Conservation (phyloP, 2,888 invertebrate species). For the Melangyna quadrimaculata region DNA sequence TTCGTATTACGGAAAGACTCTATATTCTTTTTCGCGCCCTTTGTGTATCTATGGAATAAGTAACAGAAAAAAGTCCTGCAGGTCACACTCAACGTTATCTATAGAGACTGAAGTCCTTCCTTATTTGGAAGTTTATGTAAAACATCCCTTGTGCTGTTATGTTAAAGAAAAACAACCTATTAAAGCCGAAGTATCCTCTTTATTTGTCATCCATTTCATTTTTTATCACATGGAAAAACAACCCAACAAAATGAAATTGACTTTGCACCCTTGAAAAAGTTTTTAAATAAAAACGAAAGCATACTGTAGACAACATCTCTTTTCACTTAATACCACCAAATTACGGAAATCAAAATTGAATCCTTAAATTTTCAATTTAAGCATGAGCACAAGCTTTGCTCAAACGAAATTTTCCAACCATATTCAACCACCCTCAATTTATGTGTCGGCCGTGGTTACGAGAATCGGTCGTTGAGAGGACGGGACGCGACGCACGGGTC, state of each 20-base stretch:
- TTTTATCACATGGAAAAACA: neutral
- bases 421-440: neutral
- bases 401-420: neutral
- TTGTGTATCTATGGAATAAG: too few relatives aligned
- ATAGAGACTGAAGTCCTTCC: too few relatives aligned
- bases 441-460: neutral
- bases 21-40: too few relatives aligned
- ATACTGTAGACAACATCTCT: neutral
- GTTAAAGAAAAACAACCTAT: neutral
- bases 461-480: too few relatives aligned
- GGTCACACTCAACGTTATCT: too few relatives aligned
- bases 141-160: neutral
- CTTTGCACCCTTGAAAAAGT: neutral
- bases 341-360: neutral
- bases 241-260: neutral
- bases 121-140: too few relatives aligned
- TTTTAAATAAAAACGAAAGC: neutral
- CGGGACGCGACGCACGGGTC: too few relatives aligned
- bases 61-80: too few relatives aligned
- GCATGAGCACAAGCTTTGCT: neutral
- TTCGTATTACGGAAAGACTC: too few relatives aligned
- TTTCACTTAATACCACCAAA: neutral
- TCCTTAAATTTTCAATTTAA: neutral
- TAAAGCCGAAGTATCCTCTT: neutral
- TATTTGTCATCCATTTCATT: neutral